phyloP scores from a whole-genome alignment of 2,113 vertebrate genomes.

The Sander vitreus region DNA sequence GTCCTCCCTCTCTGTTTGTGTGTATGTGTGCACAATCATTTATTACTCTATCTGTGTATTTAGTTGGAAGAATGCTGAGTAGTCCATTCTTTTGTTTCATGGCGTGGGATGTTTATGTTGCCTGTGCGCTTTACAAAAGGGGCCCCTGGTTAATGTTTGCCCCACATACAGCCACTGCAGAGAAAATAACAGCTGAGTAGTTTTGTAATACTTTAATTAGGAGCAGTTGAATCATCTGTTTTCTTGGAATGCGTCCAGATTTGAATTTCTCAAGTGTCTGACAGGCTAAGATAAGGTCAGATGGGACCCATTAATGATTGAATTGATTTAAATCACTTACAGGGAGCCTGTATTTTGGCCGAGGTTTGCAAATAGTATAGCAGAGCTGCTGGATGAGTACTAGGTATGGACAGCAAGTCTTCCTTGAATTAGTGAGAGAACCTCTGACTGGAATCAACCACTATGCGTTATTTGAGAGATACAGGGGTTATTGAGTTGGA shows the following conservation, averaged over 20 bases:
- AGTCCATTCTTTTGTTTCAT: conserved; percentile 49
- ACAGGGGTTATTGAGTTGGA: background rate
- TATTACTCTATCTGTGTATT: conserved; percentile 40
- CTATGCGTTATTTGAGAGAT: background rate
- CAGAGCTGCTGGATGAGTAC: background rate
- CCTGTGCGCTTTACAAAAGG: conserved; percentile 49
- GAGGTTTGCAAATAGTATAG: background rate
- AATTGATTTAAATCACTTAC: background rate
- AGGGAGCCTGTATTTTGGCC: conserved; percentile 12
- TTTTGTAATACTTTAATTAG: conserved; percentile 52
- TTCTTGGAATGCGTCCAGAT: conserved; percentile 20
- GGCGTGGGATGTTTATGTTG: conserved; percentile 66
- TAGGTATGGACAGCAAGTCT: background rate
- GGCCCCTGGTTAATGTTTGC: conserved; percentile 65
- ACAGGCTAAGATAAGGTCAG: conserved; percentile 25
- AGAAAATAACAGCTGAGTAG: conserved; percentile 31
- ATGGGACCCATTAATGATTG: conserved; percentile 16
- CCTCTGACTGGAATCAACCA: background rate
- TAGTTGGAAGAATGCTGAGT: conserved; percentile 59
- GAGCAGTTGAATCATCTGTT: conserved; percentile 31
- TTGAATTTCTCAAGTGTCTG: conserved; percentile 5
- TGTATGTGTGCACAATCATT: conserved; percentile 16
- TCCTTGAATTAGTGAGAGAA: background rate
- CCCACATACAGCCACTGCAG: conserved; percentile 43
- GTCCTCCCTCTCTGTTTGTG: background rate